phyloP scores from a whole-genome alignment of 2,888 invertebrate species.

The Mimumesa dahlbomi region DNA sequence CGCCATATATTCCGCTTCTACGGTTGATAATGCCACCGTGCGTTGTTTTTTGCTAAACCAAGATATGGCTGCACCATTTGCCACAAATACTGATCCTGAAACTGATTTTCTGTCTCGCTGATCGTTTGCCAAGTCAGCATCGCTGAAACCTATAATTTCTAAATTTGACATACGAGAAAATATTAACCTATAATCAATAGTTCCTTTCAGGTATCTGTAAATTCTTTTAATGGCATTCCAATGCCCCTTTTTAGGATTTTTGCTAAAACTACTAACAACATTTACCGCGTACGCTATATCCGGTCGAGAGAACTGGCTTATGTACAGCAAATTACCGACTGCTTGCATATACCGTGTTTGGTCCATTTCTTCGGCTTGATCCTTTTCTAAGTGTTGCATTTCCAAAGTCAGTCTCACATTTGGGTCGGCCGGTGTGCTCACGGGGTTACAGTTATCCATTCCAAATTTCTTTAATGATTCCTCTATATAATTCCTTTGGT shows the following conservation, averaged over 20 bases:
- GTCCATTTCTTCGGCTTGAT: conserved; percentile 5
- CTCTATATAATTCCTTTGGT: conserved; percentile 51
- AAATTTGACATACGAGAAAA: conserved; percentile 16
- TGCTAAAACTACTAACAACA: conserved; percentile 14
- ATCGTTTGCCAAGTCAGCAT: conserved; percentile 64
- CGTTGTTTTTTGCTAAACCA: conserved; percentile 56
- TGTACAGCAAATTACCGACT: conserved; percentile 27
- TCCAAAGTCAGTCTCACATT: not conserved
- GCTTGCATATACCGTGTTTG: conserved; percentile 20
- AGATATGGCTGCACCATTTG: conserved; percentile 17
- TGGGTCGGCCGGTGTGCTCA: conserved; percentile 28
- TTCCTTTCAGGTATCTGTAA: conserved; percentile 41
- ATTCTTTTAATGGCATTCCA: conserved; percentile 37
- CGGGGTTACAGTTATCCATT: conserved; percentile 32
- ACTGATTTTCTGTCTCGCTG: conserved; percentile 28
- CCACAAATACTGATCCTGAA: conserved; percentile 28
- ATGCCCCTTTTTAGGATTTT: conserved; percentile 20
- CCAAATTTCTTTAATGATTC: conserved; percentile 23
- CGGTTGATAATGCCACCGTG: conserved; percentile 64
- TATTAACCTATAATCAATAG: conserved; percentile 12
- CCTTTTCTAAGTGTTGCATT: too few species aligned
- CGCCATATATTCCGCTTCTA: conserved; percentile 70
- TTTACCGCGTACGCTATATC: conserved; percentile 34
- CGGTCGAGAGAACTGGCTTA: conserved; percentile 22
- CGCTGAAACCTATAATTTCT: conserved; percentile 49